Evolutionary conservation across 2,113 vertebrate genomes (phyloP), one percentile per base, ranked within the genome.

Genomic region (Thermophis baileyi): DNA sequence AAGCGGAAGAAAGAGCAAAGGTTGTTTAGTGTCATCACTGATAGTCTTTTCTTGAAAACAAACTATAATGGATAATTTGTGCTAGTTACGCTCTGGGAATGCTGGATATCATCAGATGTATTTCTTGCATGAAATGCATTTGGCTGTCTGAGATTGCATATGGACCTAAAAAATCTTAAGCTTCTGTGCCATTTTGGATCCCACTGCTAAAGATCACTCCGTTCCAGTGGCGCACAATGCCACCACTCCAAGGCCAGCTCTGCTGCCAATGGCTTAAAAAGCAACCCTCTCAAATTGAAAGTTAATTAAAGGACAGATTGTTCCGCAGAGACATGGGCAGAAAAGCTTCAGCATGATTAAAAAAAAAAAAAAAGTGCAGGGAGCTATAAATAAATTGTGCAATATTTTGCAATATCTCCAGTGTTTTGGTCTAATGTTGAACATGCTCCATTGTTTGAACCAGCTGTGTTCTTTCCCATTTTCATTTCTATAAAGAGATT

Each of bases 391-490:
- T 98, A 98, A 96, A 98, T 97, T 95, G 95, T 98, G 98, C 97
- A 98, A 98, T 98, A 98, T 98, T 98, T 98, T 98, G 97, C 97
- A 97, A 98, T 98, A 98, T 98, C 97, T 97, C 97, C 97, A 98
- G 98, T 98, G 98, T 98, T 97, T 98, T 98, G 97, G 97, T 97
- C 97, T 98, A 97, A 97, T 97, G 97, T 98, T 98, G 97, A 98
- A 97, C 98, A 98, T 97, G 97, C 94, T 93, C 96, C 96, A 98
- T 98, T 98, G 98, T 98, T 98, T 96, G 93, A 98, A 96, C 97
- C 98, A 98, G 98, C 98, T 98, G 98, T 98, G 98, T 98, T 98
- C 98, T 98, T 98, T 98, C 98, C 97, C 97, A 97, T 97, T 94
- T 97, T 98, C 98, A 97, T 98, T 98, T 98, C 97, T 97, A 97